These are phyloP conservation scores for Heliothis peltigera DNA, from an alignment of 2,888 invertebrate species.

Conservation along the genomic window DNA sequence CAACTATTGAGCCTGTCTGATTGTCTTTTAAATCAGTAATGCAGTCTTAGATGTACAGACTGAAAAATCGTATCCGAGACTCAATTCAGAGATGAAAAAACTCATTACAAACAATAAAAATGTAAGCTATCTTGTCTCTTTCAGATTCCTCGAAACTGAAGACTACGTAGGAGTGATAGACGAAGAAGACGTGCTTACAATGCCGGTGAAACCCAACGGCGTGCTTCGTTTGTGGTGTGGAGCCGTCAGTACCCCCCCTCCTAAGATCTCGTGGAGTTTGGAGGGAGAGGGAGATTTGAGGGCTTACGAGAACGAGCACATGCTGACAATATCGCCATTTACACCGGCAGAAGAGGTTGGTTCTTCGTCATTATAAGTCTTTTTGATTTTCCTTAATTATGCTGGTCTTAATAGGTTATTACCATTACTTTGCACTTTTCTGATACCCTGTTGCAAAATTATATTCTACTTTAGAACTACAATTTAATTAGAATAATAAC, in stretches of 20 bases:
- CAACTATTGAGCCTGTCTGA: too few relatives aligned
- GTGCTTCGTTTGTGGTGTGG: conserved; percentile 91
- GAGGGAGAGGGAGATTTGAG: conserved; percentile 85
- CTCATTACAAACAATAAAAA: not conserved
- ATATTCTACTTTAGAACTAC: too few relatives aligned
- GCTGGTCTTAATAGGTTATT: too few relatives aligned
- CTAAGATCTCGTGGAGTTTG: conserved; percentile 90
- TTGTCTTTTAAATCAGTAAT: too few relatives aligned
- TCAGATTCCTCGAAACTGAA: conserved; percentile 82
- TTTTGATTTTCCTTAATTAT: too few relatives aligned
- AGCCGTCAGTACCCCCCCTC: conserved; percentile 91
- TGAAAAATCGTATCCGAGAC: too few relatives aligned
- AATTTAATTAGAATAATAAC: too few relatives aligned
- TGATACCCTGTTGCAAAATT: too few relatives aligned
- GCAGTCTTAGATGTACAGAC: too few relatives aligned
- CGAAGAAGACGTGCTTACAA: conserved; percentile 76
- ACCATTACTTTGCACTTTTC: too few relatives aligned
- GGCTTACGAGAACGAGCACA: conserved; percentile 74
- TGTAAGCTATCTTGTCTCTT: conserved; percentile 1
- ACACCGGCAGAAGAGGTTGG: conserved; percentile 79
- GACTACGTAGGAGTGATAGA: conserved; percentile 81
- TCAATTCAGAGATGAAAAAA: not conserved
- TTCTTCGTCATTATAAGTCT: not conserved
- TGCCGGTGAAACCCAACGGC: conserved; percentile 73
- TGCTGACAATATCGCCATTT: conserved; percentile 82